phyloP scores from a whole-genome alignment of 2,888 invertebrate species.

The Cacoxenus indagator region DNA sequence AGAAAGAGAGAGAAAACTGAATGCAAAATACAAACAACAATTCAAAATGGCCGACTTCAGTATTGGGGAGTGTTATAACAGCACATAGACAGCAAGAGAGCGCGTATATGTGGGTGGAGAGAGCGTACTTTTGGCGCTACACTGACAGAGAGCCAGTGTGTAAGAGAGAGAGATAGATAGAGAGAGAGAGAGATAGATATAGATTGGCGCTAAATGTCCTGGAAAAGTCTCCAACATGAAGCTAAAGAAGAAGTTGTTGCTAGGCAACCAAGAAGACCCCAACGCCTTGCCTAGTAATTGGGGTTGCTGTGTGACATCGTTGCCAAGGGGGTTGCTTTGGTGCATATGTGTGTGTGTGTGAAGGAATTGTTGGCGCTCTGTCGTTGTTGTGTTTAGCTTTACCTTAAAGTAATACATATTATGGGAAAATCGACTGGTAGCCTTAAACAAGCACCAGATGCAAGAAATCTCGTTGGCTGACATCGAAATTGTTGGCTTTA shows the following conservation, averaged over 20 bases:
- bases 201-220: not conserved
- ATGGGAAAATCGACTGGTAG: slow-evolving; percentile 48
- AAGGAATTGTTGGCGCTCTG: not conserved
- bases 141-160: not conserved
- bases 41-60: slow-evolving; percentile 57
- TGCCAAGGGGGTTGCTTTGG: slow-evolving; percentile 38
- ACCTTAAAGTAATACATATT: slow-evolving; percentile 23
- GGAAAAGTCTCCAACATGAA: slow-evolving; percentile 45
- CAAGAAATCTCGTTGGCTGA: slow-evolving; percentile 58
- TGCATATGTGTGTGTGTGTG: no score
- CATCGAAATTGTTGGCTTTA: not conserved
- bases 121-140: no score
- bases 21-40: slow-evolving; percentile 40
- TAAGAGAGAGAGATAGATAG: not conserved
- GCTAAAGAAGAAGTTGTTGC: not conserved
- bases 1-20: no score
- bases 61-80: slow-evolving; percentile 38
- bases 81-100: slow-evolving; percentile 24
- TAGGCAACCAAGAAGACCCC: not conserved
- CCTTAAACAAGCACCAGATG: slow-evolving; percentile 60
- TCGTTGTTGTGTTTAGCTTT: not conserved
- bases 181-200: slow-evolving; percentile 13
- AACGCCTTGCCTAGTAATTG: not conserved
- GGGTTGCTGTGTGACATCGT: slow-evolving; percentile 42
- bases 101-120: not conserved